Evolutionary conservation across 2,113 vertebrate species (phyloP), one percentile per base, ranked within the genome.

Genomic region (Ophiodon elongatus): DNA sequence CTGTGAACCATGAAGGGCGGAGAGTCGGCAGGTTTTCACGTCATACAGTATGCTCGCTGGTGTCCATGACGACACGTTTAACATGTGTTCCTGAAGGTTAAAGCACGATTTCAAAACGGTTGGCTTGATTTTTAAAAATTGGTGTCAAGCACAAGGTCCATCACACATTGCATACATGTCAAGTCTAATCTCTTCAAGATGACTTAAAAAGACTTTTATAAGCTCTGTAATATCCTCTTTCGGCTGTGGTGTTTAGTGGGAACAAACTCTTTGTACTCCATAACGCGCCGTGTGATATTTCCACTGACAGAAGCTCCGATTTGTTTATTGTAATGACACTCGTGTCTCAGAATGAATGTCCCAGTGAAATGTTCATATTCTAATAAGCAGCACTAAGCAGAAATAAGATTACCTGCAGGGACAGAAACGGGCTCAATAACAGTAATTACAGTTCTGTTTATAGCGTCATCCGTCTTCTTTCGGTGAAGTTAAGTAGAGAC

Each of bases 391-490:
- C 57, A 72, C 57, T 35, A 74, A 86, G 69, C 72, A 78, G 64
- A 66, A 80, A 65, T 79, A 43, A 68, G 80, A 87, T 80, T 67
- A 64, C 63, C 82, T 69, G 66, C 80, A 19, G 64, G 52, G 73
- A 54, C 35, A 80, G 56, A 83, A 76, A 76, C 62, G 67, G 79
- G 59, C 41, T 80, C 65, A 62, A 85, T 72, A 68, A 70, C 71
- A 45, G 86, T 73, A 85, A 88, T 87, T 85, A 75, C 59, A 75
- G 21, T 60, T 77, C 67, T 70, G 57, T 71, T 78, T 60, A 54
- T 43, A 21, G 54, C 41, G 0, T 80, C 45, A 71, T 66, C 68
- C 50, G 60, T 75, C 25, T 17, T 82, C 67, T 73, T 29, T 64
- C 39, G 52, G 27, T 45, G 41, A 80, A 39, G 64, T 63, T 47